Percentiles rank a stretch among this genome's conserved stretches.
Conservation (phyloP, 2,888 invertebrate species). For the Agriopis leucophaearia region DNA sequence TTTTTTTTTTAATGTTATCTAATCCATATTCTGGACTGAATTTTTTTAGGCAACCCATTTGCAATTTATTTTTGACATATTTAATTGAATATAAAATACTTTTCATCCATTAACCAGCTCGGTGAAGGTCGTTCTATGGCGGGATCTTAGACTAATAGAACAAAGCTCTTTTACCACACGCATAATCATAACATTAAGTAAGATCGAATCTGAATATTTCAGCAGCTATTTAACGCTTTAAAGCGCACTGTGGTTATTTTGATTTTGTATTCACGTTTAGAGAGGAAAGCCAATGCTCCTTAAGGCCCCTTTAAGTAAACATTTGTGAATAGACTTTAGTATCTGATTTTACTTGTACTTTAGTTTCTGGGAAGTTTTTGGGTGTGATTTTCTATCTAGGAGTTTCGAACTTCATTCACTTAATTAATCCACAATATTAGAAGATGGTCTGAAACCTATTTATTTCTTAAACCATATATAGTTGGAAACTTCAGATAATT, state of each 20-base stretch:
- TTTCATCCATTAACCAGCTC: too few species aligned
- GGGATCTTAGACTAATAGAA: too few species aligned
- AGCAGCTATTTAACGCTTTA: slow-evolving; percentile 40
- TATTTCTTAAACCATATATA: too few species aligned
- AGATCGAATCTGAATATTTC: slow-evolving; percentile 45
- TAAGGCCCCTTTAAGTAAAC: slow-evolving; percentile 20
- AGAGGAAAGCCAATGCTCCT: slow-evolving; percentile 19
- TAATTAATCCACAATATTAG: slow-evolving; percentile 25
- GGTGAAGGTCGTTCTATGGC: too few species aligned
- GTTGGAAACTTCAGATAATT: too few species aligned
- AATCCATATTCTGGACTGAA: too few species aligned
- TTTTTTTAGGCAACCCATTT: too few species aligned
- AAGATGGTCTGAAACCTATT: neutral
- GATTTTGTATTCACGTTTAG: slow-evolving; percentile 43
- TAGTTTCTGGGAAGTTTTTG: slow-evolving; percentile 9
- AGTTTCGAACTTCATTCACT: slow-evolving; percentile 15
- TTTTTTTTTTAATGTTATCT: too few species aligned
- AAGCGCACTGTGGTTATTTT: slow-evolving; percentile 42
- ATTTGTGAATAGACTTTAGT: slow-evolving; percentile 37
- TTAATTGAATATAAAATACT: too few species aligned
- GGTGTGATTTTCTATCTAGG: neutral
- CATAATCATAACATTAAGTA: slow-evolving; percentile 34
- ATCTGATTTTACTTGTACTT: slow-evolving; percentile 30
- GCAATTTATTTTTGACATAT: too few species aligned
- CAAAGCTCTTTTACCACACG: slow-evolving; percentile 21